Percentiles rank a stretch among this genome's conserved stretches.
phyloP scores from a whole-genome alignment of 2,797 vertebrate genomes.

The Scomberomorus guttatus region DNA sequence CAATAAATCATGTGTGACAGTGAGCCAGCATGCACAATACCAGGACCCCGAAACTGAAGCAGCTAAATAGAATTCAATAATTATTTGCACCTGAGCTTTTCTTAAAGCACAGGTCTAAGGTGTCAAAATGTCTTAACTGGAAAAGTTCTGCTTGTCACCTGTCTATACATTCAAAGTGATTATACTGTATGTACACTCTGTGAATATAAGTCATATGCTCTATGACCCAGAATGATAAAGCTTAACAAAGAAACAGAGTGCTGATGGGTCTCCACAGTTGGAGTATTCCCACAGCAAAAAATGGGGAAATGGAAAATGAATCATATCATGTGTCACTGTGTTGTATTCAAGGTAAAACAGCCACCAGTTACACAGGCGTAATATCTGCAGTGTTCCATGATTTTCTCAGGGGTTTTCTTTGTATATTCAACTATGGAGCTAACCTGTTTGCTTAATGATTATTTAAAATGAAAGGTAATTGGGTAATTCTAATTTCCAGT shows the following conservation, averaged over 20 bases:
- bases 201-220: too few relatives aligned
- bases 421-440: not conserved
- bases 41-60: too few relatives aligned
- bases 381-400: not conserved
- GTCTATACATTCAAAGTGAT: not conserved
- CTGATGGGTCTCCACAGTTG: not conserved
- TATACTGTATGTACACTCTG: not conserved
- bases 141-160: too few relatives aligned
- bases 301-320: slow-evolving; percentile 23
- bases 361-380: not conserved
- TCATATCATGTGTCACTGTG: not conserved
- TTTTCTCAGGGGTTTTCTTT: not conserved
- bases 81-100: too few relatives aligned
- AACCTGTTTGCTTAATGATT: not conserved
- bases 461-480: not conserved
- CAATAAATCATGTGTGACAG: too few relatives aligned
- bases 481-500: not conserved
- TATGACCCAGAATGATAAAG: not conserved
- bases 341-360: not conserved
- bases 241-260: not conserved
- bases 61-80: too few relatives aligned
- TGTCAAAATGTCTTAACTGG: too few relatives aligned
- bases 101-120: too few relatives aligned
- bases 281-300: not conserved
- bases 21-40: too few relatives aligned